Percentiles rank a stretch among this genome's conserved stretches.
These are phyloP conservation scores for Orientallactaga bullata DNA, from an alignment of 2,113 vertebrate genomes.

Conservation along the genomic window DNA sequence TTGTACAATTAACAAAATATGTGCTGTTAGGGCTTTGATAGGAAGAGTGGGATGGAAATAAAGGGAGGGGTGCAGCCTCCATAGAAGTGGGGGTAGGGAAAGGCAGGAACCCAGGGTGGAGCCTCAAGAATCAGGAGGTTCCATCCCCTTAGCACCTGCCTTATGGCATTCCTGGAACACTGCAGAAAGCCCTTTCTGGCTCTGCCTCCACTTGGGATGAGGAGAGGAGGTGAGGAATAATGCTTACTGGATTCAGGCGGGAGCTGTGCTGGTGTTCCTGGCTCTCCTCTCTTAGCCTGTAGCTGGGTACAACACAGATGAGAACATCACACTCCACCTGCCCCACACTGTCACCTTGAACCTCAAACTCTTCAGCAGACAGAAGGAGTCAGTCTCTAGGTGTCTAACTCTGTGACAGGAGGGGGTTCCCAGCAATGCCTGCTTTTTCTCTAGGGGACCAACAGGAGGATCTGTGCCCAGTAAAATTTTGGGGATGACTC, in stretches of 20 bases:
- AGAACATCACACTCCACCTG: neutral
- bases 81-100: conserved; percentile 38
- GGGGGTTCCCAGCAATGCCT: neutral
- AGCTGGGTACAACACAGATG: neutral
- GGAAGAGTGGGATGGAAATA: conserved; percentile 80
- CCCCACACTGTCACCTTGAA: conserved; percentile 5
- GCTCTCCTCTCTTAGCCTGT: neutral
- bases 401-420: neutral
- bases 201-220: neutral
- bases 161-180: conserved; percentile 37
- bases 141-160: neutral
- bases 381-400: neutral
- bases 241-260: neutral
- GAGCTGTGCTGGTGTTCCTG: neutral
- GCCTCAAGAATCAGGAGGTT: neutral
- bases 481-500: neutral
- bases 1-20: conserved; percentile 88
- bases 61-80: conserved; percentile 48
- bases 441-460: neutral
- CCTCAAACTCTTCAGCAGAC: neutral
- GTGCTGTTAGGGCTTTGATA: conserved; percentile 79
- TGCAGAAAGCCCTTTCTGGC: neutral
- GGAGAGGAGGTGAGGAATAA: neutral
- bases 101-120: neutral
- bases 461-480: neutral